Evolutionary conservation across 1,140 invertebrate genomes (phyloP).

Genomic region (Elymnias hypermnestra): DNA sequence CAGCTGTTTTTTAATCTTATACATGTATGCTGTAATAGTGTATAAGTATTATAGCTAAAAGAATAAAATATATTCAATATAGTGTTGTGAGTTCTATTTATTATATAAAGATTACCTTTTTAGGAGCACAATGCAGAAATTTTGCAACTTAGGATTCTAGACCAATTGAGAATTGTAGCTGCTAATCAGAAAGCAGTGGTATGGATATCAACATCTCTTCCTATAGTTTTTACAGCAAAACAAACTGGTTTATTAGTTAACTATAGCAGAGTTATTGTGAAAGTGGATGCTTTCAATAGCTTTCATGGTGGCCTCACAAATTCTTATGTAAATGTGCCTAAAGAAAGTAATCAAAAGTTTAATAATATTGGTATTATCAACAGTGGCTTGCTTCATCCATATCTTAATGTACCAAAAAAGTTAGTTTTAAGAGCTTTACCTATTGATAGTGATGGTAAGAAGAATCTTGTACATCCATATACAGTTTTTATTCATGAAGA

Average conservation of each 20-base stretch:
- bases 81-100: too few species aligned
- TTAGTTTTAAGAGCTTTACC: conserved; percentile 52
- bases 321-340: conserved; percentile 21
- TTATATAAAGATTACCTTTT: too few species aligned
- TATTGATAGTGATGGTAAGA: conserved; percentile 65
- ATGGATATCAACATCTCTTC: conserved; percentile 75
- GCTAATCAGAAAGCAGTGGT: conserved; percentile 75
- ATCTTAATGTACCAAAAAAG: conserved; percentile 43
- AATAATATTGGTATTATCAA: conserved; percentile 59
- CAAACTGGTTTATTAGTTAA: conserved; percentile 60
- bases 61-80: too few species aligned
- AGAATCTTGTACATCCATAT: conserved; percentile 65
- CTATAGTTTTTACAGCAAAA: conserved; percentile 62
- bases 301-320: conserved; percentile 26
- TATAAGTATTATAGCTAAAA: too few species aligned
- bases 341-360: conserved; percentile 35
- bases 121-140: conserved; percentile 76
- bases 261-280: conserved; percentile 54
- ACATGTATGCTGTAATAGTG: too few species aligned
- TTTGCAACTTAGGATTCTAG: conserved; percentile 74
- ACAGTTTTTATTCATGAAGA: conserved; percentile 65
- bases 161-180: conserved; percentile 74
- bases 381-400: conserved; percentile 45
- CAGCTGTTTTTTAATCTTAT: too few species aligned
- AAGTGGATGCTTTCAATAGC: conserved; percentile 58